Evolutionary conservation across 2,888 invertebrate species (phyloP), one percentile per base, ranked within the genome.

Genomic region (Anorthoa munda): DNA sequence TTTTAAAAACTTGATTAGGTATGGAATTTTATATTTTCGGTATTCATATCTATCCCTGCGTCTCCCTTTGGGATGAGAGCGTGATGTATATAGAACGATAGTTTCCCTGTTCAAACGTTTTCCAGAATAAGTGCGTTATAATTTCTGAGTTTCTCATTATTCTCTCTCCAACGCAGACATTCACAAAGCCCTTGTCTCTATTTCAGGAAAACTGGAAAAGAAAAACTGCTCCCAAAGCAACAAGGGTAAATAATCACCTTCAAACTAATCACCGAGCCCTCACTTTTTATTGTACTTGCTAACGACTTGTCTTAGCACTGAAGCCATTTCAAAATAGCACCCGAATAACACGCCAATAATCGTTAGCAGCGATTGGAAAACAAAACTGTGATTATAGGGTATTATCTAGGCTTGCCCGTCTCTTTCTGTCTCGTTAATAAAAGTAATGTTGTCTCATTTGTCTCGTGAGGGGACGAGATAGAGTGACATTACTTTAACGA

Each of bases 261-360:
- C 84, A 76, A 79, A 84, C 90, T 93, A 93, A 94, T 94, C 92
- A 91, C 91, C 83, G 84, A 84, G 87, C 88, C 90, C 90, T 90
- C 91, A 78, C 74, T 91, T 94, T 95, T 95, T 95, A 96, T 94
- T 92, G 92, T 90, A 93, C 92, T 96, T 95, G 85, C 90, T 93
- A 95, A 96, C 96, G 94, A 96, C 95, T 95, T 95, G 91, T 93
- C 94, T 93, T 87, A 92, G 91, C 93, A 95, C 93, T 95, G 93
- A 94, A 95, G 94, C 95, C 94, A 96, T 96, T 96, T 93, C 93
- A 95, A 95, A 96, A 95, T 94, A 92, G 94, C 93, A 90, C 92
- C 93, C 93, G 95, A 97, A 97, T 97, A 97, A 97, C 97, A 97
- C 95, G 97, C 97, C 97, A 97, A 97, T 97, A 97, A 97, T 97